A percentile compares a stretch with the other conserved stretches of the same genome.
phyloP scores from a whole-genome alignment of 2,888 invertebrate genomes.

The Trissoscelio sp. region DNA sequence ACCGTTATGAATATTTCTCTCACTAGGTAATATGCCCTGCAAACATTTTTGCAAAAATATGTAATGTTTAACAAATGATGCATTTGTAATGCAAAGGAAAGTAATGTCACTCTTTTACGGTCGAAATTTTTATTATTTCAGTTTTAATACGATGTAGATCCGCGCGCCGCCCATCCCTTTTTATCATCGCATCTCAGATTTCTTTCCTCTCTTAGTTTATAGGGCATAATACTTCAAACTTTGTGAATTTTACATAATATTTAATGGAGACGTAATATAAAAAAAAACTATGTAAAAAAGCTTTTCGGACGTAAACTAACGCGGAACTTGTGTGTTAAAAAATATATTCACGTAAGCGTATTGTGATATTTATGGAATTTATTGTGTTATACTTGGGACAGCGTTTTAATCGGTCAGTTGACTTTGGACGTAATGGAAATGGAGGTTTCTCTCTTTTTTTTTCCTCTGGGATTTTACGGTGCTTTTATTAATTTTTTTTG shows the following conservation, averaged over 20 bases:
- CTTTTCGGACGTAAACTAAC: conserved; percentile 6
- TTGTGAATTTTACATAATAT: conserved; percentile 39
- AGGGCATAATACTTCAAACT: conserved; percentile 29
- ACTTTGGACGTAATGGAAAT: not conserved
- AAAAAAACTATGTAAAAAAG: conserved; percentile 19
- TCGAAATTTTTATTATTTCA: conserved; percentile 24
- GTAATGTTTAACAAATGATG: conserved; percentile 16
- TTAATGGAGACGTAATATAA: conserved; percentile 22
- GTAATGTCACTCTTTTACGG: conserved; percentile 7
- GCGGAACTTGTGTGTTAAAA: conserved; percentile 7
- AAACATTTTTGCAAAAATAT: conserved; percentile 2
- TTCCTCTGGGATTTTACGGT: conserved; percentile 1
- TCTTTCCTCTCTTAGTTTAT: conserved; percentile 18
- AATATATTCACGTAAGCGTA: not conserved
- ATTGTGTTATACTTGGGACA: not conserved
- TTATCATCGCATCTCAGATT: conserved; percentile 31
- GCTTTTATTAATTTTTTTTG: not conserved
- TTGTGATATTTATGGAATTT: conserved; percentile 16
- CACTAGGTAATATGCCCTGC: not conserved
- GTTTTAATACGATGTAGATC: conserved; percentile 19
- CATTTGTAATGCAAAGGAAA: not conserved
- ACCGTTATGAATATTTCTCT: not conserved
- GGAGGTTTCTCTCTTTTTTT: not conserved
- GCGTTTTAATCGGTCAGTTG: conserved; percentile 6
- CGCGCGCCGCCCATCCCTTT: not conserved